A percentile compares a stretch with the other conserved stretches of the same genome.
Evolutionary conservation across 2,797 vertebrate species (phyloP).

Genomic region (Ceryle rudis): DNA sequence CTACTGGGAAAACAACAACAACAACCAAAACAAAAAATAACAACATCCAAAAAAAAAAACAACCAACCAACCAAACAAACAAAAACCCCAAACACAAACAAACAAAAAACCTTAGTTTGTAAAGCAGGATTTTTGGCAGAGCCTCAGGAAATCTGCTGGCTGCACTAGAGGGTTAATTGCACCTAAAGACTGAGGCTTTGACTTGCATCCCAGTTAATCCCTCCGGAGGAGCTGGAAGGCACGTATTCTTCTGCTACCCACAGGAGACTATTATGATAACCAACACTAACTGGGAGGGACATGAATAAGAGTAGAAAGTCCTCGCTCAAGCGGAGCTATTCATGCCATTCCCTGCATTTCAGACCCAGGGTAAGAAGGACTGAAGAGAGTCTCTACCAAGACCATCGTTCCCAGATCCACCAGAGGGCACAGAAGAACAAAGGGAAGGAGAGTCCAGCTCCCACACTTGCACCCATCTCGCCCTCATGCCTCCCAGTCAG

Average conservation of each 20-base stretch:
- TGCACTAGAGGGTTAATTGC: constrained; percentile 20
- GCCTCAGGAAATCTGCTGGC: constrained; percentile 20
- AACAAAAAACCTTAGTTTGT: not conserved
- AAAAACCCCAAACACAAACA: no score
- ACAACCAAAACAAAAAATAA: no score
- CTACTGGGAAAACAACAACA: not conserved
- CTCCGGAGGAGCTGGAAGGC: not conserved
- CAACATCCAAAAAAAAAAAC: no score
- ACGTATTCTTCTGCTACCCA: not conserved
- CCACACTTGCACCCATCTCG: not conserved
- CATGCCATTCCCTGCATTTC: not conserved
- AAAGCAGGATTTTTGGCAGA: constrained; percentile 29
- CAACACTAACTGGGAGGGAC: not conserved
- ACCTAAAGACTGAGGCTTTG: constrained; percentile 42
- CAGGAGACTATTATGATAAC: not conserved
- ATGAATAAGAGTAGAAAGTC: not conserved
- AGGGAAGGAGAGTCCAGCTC: not conserved
- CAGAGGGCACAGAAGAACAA: constrained; percentile 64
- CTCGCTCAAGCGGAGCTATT: not conserved
- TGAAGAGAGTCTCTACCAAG: not conserved
- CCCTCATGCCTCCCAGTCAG: rapidly evolving
- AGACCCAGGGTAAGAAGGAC: not conserved
- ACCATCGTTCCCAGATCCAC: not conserved
- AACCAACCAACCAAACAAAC: no score
- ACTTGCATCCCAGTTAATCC: constrained; percentile 35